phyloP scores from a whole-genome alignment of 2,888 invertebrate genomes.

The Drosophila suboccidentalis region DNA sequence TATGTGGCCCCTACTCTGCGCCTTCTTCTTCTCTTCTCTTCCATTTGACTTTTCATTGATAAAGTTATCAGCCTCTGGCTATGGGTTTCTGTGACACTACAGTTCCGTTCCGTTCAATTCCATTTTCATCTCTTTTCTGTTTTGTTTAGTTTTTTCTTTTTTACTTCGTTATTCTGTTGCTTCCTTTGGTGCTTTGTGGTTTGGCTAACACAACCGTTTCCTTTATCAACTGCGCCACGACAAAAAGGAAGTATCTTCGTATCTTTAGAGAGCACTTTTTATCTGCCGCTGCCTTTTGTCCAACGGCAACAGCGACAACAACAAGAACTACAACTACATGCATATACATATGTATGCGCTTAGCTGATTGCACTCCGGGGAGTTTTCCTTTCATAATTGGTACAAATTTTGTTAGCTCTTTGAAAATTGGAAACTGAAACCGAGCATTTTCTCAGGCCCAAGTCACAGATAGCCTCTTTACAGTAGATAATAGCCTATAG shows the following conservation, averaged over 20 bases:
- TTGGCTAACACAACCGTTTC: constrained; percentile 57
- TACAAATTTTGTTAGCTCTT: constrained; percentile 60
- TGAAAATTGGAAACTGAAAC: constrained; percentile 17
- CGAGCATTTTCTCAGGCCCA: constrained; percentile 51
- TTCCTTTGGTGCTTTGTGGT: constrained; percentile 53
- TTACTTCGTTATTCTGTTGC: constrained; percentile 36
- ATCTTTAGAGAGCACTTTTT: constrained; percentile 62
- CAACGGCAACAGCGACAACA: constrained; percentile 7
- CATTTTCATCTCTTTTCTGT: constrained; percentile 33
- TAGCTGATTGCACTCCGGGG: constrained; percentile 72
- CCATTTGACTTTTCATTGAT: constrained; percentile 71
- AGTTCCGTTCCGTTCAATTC: constrained; percentile 33
- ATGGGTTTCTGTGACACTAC: constrained; percentile 53
- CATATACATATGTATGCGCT: constrained; percentile 25
- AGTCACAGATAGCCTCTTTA: constrained; percentile 10
- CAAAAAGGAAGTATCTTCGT: constrained; percentile 68
- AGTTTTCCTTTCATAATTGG: constrained; percentile 65
- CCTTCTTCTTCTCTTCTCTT: not conserved
- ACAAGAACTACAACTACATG: constrained; percentile 8
- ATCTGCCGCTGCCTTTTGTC: constrained; percentile 64
- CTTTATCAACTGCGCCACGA: constrained; percentile 69
- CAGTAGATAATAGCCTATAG: constrained; percentile 2
- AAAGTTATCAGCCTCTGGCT: constrained; percentile 75
- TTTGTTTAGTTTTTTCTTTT: constrained; percentile 34
- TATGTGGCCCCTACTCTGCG: constrained; percentile 20